phyloP scores from a whole-genome alignment of 2,888 invertebrate genomes.

The Cinara cedri region DNA sequence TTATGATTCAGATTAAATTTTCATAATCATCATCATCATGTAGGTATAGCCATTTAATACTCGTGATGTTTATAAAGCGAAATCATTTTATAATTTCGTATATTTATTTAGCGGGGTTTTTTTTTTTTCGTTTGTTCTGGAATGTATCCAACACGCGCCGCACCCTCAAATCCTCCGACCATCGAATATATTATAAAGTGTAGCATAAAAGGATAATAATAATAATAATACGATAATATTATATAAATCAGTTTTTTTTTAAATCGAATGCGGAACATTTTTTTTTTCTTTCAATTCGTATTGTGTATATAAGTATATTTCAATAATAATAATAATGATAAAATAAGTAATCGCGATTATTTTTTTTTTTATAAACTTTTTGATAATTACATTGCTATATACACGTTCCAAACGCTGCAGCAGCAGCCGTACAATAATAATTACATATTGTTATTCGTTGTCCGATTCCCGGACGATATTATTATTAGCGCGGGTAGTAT shows the following conservation, averaged over 20 bases:
- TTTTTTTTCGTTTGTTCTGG: slow-evolving; percentile 1
- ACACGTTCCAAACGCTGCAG: no score
- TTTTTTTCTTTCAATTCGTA: neutral
- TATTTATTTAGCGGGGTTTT: slow-evolving; percentile 7
- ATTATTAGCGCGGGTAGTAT: slow-evolving; percentile 13
- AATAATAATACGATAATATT: neutral
- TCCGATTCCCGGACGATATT: neutral
- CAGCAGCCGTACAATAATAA: neutral
- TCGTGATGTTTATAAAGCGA: neutral
- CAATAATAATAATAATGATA: neutral
- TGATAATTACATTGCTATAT: no score
- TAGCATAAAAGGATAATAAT: neutral
- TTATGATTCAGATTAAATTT: no score
- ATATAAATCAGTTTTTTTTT: slow-evolving; percentile 4
- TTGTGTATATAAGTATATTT: neutral
- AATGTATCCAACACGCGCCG: slow-evolving; percentile 10
- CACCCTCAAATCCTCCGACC: neutral
- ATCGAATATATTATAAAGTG: slow-evolving; percentile 4
- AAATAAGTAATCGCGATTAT: neutral
- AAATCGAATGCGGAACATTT: no score
- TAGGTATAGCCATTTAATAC: no score
- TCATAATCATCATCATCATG: no score
- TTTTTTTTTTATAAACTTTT: neutral
- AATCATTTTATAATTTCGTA: neutral
- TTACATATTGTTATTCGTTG: slow-evolving; percentile 32